Base-by-base conservation (phyloP, 30 jellyfish, hydroid and myxozoan species). In the Cassiopea xamachana region DNA sequence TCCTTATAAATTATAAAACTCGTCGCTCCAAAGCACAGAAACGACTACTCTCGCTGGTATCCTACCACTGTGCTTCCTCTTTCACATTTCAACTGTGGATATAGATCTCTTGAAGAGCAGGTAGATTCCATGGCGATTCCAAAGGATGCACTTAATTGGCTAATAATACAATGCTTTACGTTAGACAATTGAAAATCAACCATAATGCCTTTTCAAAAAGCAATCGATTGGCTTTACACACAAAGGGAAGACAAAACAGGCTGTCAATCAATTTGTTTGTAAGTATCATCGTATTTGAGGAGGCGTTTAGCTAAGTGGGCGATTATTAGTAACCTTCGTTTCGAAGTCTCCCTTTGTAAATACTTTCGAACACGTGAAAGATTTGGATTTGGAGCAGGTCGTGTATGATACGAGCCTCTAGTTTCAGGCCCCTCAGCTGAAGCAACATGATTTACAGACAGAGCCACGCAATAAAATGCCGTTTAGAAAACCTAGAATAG, bases 71-170 rank as follows among this genome's bases (percentile, higher is more conserved):
- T 19, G 80, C 55, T 71, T 43, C 80, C 80, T 71, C 55, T 43
- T 71, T 71, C 80, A 43, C 3, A 55, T 71, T 71, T 71, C 50
- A 43, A 71, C 80, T 16, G 55, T 18, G 18, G 5, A 27, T 14
- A 19, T 39, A 18, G 80, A 43, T 71, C 58, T 71, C 55, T 15
- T 8, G 12, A 19, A 2, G 87, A 78, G 87, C 87, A 78, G 87
- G 87, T 78, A 78, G 87, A 19, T 48, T 78, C 71, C 75, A 9
- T 78, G 17, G 73, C 75, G 75, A 48, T 78, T 46, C 71, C 27
- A 13, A 78, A 78, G 87, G 73, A 1, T 47, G 75, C 69, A 17
- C 47, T 75, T 78, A 78, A 78, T 78, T 78, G 87, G 87, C 87
- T 78, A 46, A 78, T 78, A 78, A 78, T 15, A 78, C 87, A 78